phyloP scores from a whole-genome alignment of 2,113 vertebrate species.

The Beaufortia kweichowensis region DNA sequence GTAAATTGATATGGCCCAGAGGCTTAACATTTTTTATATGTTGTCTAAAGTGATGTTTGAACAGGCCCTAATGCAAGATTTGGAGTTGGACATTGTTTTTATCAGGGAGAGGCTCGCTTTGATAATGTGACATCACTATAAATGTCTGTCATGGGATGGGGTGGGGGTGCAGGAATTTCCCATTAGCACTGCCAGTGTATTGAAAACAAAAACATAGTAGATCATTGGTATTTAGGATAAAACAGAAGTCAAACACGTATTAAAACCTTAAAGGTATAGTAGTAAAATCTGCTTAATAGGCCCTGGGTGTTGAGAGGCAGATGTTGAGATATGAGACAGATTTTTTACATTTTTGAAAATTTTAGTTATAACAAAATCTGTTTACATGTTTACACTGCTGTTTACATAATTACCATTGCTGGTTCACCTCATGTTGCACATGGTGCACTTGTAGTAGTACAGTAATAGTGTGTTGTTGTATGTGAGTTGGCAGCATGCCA shows the following conservation, averaged over 20 bases:
- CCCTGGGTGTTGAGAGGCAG: no score
- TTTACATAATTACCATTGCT: neutral
- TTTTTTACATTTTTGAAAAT: no score
- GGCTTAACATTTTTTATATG: neutral
- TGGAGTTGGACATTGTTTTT: neutral
- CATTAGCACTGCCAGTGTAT: neutral
- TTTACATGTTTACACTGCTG: neutral
- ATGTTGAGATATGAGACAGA: no score
- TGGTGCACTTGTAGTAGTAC: slow-evolving; percentile 16
- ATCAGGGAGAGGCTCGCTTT: neutral
- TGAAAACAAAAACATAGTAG: neutral
- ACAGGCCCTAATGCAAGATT: neutral
- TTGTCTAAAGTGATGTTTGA: slow-evolving; percentile 1
- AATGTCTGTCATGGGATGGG: neutral
- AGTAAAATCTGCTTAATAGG: no score
- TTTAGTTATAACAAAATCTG: no score
- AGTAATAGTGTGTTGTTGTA: slow-evolving; percentile 37
- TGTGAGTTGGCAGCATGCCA: slow-evolving; percentile 43
- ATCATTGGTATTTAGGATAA: neutral
- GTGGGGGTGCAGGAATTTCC: neutral
- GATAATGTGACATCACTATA: neutral
- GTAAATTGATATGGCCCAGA: slow-evolving; percentile 3
- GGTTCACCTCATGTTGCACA: neutral
- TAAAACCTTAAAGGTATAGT: neutral
- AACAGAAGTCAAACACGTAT: no score